phyloP scores from a whole-genome alignment of 2,888 invertebrate species.

The Acanthococcus lagerstroemiae region DNA sequence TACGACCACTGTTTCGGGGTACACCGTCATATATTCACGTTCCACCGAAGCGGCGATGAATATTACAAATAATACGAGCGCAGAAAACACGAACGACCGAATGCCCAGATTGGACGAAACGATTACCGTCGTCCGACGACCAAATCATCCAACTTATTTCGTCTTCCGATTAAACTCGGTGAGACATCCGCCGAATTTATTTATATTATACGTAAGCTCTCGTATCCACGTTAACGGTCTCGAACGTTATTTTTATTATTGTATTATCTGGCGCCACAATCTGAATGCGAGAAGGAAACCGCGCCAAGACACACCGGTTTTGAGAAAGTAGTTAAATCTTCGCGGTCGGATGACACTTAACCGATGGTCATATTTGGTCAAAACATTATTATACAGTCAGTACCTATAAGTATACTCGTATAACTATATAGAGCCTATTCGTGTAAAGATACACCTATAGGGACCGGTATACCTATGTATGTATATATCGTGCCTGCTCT shows the following conservation, averaged over 20 bases:
- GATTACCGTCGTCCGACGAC: not conserved
- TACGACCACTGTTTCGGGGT: not conserved
- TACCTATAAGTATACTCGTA: no score
- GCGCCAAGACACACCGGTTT: constrained; percentile 22
- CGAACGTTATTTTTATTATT: constrained; percentile 15
- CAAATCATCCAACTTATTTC: not conserved
- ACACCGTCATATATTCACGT: not conserved
- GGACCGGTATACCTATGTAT: no score
- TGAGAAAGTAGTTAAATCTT: constrained; percentile 25
- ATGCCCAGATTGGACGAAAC: not conserved
- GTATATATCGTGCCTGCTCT: no score
- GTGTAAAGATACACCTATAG: no score
- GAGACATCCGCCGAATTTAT: constrained; percentile 20
- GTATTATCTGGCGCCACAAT: constrained; percentile 24
- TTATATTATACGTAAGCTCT: not conserved
- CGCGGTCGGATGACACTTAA: constrained; percentile 23
- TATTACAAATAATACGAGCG: no score
- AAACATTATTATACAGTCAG: constrained; percentile 10
- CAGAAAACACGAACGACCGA: not conserved
- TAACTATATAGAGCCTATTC: no score
- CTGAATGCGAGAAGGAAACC: constrained; percentile 20
- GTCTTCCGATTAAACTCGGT: not conserved
- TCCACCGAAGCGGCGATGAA: not conserved
- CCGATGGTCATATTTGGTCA: constrained; percentile 25
- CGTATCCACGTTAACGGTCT: constrained; percentile 1